A percentile compares a stretch with the other conserved stretches of the same genome.
phyloP scores from a whole-genome alignment of 2,113 vertebrate species.

The Myrmophylax atrothorax region DNA sequence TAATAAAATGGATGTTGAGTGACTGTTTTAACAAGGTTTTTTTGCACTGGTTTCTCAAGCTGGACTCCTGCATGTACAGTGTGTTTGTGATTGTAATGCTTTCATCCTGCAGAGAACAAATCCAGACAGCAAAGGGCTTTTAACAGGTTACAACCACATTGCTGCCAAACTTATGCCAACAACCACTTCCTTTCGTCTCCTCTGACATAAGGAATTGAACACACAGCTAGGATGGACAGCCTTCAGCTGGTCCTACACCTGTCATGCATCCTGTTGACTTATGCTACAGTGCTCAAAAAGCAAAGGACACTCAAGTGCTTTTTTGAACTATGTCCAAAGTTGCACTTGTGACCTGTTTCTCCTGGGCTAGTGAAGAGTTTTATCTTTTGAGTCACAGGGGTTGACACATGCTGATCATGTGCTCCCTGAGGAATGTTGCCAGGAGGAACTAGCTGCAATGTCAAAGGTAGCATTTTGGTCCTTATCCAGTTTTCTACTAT shows the following conservation, averaged over 20 bases:
- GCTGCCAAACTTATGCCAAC: neutral
- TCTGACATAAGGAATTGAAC: accelerated
- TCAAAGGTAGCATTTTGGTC: neutral
- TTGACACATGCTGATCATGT: neutral
- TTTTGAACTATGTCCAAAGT: neutral
- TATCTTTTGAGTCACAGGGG: neutral
- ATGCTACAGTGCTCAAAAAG: neutral
- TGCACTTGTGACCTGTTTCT: neutral
- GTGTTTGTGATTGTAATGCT: neutral
- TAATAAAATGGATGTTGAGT: neutral
- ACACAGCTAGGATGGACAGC: neutral
- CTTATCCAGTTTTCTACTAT: neutral
- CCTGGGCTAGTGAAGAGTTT: neutral
- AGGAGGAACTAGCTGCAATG: neutral
- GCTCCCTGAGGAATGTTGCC: neutral
- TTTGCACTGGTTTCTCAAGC: neutral
- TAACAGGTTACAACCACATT: neutral
- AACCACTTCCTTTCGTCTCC: neutral
- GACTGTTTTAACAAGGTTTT: neutral
- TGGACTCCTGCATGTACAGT: neutral
- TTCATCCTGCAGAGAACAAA: neutral
- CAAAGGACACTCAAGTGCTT: neutral
- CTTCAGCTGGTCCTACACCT: neutral
- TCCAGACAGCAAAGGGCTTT: neutral
- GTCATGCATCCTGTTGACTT: neutral